Conservation (phyloP, 2,888 invertebrate genomes). For the Eupithecia tripunctaria region DNA sequence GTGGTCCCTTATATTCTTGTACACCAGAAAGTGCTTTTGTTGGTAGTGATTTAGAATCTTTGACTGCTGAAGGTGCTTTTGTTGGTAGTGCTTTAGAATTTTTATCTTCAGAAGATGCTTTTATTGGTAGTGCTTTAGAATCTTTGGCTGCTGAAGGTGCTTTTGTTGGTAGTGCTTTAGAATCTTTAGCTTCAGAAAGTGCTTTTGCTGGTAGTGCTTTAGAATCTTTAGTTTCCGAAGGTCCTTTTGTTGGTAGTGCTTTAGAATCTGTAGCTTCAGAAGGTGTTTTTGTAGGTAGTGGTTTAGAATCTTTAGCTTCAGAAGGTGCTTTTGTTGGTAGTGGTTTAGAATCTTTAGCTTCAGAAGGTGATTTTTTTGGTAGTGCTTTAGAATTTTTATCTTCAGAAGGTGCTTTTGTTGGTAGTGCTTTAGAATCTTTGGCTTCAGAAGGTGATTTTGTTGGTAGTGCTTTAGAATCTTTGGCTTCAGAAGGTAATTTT, state of each 20-base stretch:
- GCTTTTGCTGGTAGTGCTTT: neutral
- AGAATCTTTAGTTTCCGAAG: neutral
- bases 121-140: constrained; percentile 38
- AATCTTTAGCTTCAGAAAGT: neutral
- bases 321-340: neutral
- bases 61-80: neutral
- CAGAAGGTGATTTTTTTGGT: neutral
- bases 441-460: neutral
- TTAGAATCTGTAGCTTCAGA: neutral
- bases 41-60: neutral
- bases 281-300: neutral
- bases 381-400: neutral
- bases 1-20: neutral
- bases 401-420: neutral
- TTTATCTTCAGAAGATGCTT: neutral
- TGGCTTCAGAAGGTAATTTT: neutral
- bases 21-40: neutral
- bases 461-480: neutral
- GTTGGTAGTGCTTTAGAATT: neutral
- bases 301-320: neutral
- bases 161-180: neutral
- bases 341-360: constrained; percentile 43
- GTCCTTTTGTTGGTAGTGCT: neutral
- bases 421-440: neutral
- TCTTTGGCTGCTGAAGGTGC: constrained; percentile 24